These are phyloP conservation scores for Planococcus citri DNA, from an alignment of 1,140 invertebrate genomes.

Conservation along the genomic window DNA sequence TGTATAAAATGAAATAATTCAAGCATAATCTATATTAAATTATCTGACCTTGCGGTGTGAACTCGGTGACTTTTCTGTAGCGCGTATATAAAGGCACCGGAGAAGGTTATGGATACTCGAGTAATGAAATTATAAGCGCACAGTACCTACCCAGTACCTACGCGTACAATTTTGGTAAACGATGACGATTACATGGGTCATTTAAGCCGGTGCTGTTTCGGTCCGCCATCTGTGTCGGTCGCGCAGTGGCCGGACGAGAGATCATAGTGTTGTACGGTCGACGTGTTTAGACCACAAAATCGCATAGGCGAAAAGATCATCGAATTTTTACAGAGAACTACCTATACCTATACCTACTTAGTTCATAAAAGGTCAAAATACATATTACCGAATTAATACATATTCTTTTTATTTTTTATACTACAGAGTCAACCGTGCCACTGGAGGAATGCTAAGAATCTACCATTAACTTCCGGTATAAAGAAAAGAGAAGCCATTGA, in stretches of 20 bases:
- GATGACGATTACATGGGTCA: constrained; percentile 1
- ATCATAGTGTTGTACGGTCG: too few relatives aligned
- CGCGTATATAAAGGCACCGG: too few relatives aligned
- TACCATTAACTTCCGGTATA: too few relatives aligned
- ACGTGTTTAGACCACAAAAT: too few relatives aligned
- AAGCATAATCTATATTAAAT: background rate
- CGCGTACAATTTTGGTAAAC: background rate
- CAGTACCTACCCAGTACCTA: too few relatives aligned
- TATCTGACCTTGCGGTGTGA: constrained; percentile 5
- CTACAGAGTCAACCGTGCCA: constrained; percentile 78
- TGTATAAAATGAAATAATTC: background rate
- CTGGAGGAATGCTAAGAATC: constrained; percentile 79
- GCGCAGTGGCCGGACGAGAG: too few relatives aligned
- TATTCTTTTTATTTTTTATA: background rate
- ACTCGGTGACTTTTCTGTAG: background rate
- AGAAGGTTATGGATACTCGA: too few relatives aligned
- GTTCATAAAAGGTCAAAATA: background rate
- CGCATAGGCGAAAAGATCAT: too few relatives aligned
- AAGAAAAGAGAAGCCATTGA: constrained; percentile 41
- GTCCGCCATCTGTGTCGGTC: too few relatives aligned
- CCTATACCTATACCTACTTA: too few relatives aligned
- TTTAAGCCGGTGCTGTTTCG: background rate
- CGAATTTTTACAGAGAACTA: too few relatives aligned
- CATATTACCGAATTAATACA: background rate
- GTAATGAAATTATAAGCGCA: background rate